A percentile compares a stretch with the other conserved stretches of the same genome.
These are phyloP conservation scores for Aulostomus chinensis DNA, from an alignment of 2,797 vertebrate genomes.

Conservation along the genomic window DNA sequence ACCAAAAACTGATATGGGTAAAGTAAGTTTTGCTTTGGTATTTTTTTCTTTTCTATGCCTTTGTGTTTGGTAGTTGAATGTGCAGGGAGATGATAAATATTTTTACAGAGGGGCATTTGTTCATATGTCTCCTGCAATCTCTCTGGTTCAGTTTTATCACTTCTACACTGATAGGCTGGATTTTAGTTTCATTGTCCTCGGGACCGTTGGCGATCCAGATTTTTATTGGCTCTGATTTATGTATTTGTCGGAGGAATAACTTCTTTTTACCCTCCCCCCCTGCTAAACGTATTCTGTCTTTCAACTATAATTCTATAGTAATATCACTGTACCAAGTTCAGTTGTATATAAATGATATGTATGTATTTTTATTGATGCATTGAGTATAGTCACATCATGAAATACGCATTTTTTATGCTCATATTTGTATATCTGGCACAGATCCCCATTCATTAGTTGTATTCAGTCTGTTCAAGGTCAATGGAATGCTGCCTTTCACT, in stretches of 20 bases:
- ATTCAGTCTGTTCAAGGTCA: conserved; percentile 14
- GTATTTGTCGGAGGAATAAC: conserved; percentile 9
- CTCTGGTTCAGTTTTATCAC: not conserved
- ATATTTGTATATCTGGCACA: conserved; percentile 54
- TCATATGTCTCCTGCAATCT: no score
- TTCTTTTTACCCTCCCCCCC: not conserved
- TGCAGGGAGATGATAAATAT: no score
- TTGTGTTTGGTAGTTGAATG: not conserved
- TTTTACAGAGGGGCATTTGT: no score
- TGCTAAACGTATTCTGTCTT: conserved; percentile 3
- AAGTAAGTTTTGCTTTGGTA: not conserved
- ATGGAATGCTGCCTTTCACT: conserved; percentile 16
- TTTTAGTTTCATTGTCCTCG: conserved; percentile 19
- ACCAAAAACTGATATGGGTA: conserved; percentile 23
- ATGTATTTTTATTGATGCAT: conserved; percentile 45
- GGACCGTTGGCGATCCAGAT: conserved; percentile 10
- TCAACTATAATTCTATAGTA: conserved; percentile 48
- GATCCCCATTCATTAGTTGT: conserved; percentile 12
- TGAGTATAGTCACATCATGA: conserved; percentile 33
- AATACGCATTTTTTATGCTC: conserved; percentile 27
- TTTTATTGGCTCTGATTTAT: conserved; percentile 22
- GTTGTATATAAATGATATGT: conserved; percentile 59
- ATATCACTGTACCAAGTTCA: conserved; percentile 44
- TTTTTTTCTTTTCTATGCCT: not conserved
- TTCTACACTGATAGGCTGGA: conserved; percentile 11